Evolutionary conservation across 2,888 invertebrate species (phyloP).

Genomic region (Amphimallon solstitiale): DNA sequence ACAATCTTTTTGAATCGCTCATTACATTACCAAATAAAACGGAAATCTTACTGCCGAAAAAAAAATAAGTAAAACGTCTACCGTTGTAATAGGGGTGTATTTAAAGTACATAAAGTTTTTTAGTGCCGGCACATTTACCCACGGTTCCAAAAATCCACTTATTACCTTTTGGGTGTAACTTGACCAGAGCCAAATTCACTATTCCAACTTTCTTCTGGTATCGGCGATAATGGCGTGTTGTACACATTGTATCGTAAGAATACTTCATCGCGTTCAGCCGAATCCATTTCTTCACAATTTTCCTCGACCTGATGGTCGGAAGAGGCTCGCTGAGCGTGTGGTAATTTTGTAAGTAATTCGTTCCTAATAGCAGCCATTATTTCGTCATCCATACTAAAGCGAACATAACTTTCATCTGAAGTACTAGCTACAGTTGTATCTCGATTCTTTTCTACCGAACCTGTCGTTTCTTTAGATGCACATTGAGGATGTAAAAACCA

Average conservation of each 20-base stretch:
- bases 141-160: too few species aligned
- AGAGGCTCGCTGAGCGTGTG: slow-evolving; percentile 67
- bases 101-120: too few species aligned
- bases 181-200: slow-evolving; percentile 36
- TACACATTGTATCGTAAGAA: slow-evolving; percentile 67
- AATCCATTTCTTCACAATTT: slow-evolving; percentile 58
- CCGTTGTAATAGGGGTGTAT: too few species aligned
- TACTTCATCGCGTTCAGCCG: slow-evolving; percentile 59
- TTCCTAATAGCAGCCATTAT: slow-evolving; percentile 76
- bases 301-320: slow-evolving; percentile 59
- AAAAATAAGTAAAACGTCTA: too few species aligned
- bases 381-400: slow-evolving; percentile 74
- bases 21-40: too few species aligned
- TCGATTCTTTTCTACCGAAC: slow-evolving; percentile 53
- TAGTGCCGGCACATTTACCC: too few species aligned
- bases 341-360: slow-evolving; percentile 76
- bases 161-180: slow-evolving; percentile 37
- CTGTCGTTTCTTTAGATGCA: slow-evolving; percentile 53
- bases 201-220: slow-evolving; percentile 67
- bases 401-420: slow-evolving; percentile 62
- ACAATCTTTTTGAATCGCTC: too few species aligned
- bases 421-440: slow-evolving; percentile 35
- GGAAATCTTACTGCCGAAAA: too few species aligned
- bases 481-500: slow-evolving; percentile 64
- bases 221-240: slow-evolving; percentile 70